Percentiles rank a stretch among this genome's conserved stretches.
Conservation (phyloP, 2,113 vertebrate genomes). For the Pagrus major region DNA sequence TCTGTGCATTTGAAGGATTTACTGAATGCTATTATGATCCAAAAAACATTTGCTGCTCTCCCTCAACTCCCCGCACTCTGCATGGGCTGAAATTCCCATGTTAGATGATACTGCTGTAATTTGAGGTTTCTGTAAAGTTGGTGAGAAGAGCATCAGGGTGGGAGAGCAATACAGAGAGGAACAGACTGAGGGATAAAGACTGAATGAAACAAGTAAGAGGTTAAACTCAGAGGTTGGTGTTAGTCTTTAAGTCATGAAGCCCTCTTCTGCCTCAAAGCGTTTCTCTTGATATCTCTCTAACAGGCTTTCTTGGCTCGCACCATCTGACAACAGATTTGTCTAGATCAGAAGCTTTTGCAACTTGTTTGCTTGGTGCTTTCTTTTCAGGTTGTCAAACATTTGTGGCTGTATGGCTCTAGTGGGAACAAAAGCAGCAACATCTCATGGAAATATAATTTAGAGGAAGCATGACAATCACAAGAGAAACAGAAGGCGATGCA, state of each 20-base stretch:
- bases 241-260: neutral
- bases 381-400: neutral
- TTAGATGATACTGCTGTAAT: conserved; percentile 16
- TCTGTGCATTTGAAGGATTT: conserved; percentile 18
- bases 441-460: neutral
- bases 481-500: neutral
- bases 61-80: neutral
- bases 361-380: neutral
- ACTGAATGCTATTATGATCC: conserved; percentile 1
- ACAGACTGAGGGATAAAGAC: neutral
- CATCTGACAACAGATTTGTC: neutral
- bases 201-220: neutral
- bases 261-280: neutral
- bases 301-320: neutral
- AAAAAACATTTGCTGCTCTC: conserved; percentile 10
- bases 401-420: neutral
- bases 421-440: neutral
- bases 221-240: neutral
- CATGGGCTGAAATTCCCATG: neutral
- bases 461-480: neutral
- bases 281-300: neutral
- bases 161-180: neutral
- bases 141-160: neutral
- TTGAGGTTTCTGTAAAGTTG: conserved; percentile 7
- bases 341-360: neutral